Conservation (phyloP, 2,113 vertebrate genomes). For the Mormyrus lacerda region DNA sequence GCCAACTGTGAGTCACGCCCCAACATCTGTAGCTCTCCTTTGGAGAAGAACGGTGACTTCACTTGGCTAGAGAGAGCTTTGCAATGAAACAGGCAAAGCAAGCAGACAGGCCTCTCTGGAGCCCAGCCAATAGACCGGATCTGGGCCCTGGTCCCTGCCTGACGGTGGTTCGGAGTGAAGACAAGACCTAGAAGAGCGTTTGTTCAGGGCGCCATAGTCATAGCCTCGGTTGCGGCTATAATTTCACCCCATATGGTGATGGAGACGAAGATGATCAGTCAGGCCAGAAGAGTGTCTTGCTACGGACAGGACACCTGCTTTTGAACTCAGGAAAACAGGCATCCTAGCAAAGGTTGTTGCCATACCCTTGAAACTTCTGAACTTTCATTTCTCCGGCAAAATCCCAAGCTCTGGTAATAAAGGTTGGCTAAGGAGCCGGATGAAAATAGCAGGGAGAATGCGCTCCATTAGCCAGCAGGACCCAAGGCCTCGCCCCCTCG, state of each 20-base stretch:
- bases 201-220: neutral
- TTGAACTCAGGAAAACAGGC: neutral
- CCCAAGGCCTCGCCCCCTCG: neutral
- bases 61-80: neutral
- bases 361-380: neutral
- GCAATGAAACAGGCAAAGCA: neutral
- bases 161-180: neutral
- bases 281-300: neutral
- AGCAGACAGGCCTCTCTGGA: neutral
- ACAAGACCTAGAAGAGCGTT: neutral
- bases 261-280: neutral
- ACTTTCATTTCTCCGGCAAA: neutral
- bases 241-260: neutral
- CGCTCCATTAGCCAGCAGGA: neutral
- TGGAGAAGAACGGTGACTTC: neutral
- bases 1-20: slow-evolving; percentile 39
- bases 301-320: neutral
- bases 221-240: neutral
- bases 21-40: neutral
- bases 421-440: neutral
- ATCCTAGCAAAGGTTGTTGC: neutral
- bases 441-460: neutral
- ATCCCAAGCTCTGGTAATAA: neutral
- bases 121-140: neutral
- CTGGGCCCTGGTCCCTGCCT: neutral